Percentiles rank a stretch among this genome's conserved stretches.
phyloP scores from a whole-genome alignment of 2,888 invertebrate genomes.

The Fragum whitleyi region DNA sequence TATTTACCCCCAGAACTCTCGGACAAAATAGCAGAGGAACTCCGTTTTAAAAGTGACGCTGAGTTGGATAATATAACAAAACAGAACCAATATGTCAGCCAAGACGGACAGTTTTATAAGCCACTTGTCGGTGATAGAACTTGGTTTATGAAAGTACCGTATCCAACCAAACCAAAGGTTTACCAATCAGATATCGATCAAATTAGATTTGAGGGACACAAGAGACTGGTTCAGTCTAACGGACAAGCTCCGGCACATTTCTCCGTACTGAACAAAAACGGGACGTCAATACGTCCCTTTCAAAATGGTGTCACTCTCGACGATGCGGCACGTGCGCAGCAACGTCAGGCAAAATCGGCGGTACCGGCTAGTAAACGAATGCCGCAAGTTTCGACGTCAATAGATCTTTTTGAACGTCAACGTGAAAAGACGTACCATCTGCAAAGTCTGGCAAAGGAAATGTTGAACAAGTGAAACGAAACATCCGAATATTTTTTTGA shows the following conservation, averaged over 20 bases:
- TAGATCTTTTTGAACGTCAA: slow-evolving; percentile 53
- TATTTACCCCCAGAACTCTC: slow-evolving; percentile 58
- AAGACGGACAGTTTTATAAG: slow-evolving; percentile 43
- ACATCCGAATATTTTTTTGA: no score
- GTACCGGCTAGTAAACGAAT: neutral
- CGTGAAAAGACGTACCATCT: slow-evolving; percentile 54
- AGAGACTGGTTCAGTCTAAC: slow-evolving; percentile 44
- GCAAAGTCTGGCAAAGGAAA: slow-evolving; percentile 54
- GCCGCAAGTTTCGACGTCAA: slow-evolving; percentile 18
- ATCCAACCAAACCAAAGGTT: slow-evolving; percentile 39
- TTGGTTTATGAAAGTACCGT: slow-evolving; percentile 46
- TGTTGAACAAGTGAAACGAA: slow-evolving; percentile 48
- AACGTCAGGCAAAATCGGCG: neutral
- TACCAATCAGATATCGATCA: slow-evolving; percentile 56
- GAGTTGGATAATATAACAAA: neutral
- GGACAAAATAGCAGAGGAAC: slow-evolving; percentile 40
- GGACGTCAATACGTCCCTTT: slow-evolving; percentile 25
- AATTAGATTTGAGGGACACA: slow-evolving; percentile 51
- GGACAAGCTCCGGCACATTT: slow-evolving; percentile 53
- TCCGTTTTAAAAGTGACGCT: slow-evolving; percentile 5
- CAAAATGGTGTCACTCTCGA: slow-evolving; percentile 44
- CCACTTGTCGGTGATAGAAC: slow-evolving; percentile 55
- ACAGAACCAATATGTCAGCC: neutral
- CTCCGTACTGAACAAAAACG: slow-evolving; percentile 53
- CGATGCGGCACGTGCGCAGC: slow-evolving; percentile 37